Conservation (phyloP, 1,140 invertebrate species). For the Eumaeus atala region DNA sequence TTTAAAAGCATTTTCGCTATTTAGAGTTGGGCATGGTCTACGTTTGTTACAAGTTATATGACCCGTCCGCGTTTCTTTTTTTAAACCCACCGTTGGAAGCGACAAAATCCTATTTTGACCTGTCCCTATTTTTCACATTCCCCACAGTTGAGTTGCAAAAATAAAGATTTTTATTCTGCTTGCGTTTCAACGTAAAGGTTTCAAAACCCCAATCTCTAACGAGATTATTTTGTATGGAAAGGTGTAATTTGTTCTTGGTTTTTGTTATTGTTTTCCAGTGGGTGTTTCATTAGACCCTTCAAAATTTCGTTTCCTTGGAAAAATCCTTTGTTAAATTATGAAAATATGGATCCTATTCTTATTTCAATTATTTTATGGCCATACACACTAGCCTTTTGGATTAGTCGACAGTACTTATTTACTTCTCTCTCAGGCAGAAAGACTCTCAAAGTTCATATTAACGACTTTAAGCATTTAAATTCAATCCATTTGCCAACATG, state of each 20-base stretch:
- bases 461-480: too few species aligned
- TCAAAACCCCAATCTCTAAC: constrained; percentile 26
- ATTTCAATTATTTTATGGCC: too few species aligned
- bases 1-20: constrained; percentile 33
- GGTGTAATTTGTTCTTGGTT: constrained; percentile 13
- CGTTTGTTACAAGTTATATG: constrained; percentile 56
- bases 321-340: background rate
- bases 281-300: constrained; percentile 1
- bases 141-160: constrained; percentile 29
- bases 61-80: constrained; percentile 42
- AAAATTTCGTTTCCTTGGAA: background rate
- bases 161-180: constrained; percentile 41
- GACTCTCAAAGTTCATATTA: too few species aligned
- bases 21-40: constrained; percentile 28
- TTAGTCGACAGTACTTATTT: too few species aligned
- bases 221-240: constrained; percentile 26
- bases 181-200: constrained; percentile 30
- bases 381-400: too few species aligned
- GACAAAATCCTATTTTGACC: constrained; percentile 49
- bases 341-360: too few species aligned
- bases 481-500: too few species aligned
- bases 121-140: constrained; percentile 39
- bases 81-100: constrained; percentile 37
- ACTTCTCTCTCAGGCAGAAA: too few species aligned
- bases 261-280: constrained; percentile 11